Base-by-base conservation (phyloP, 2,797 vertebrate genomes). In the Distichodus sexfasciatus region DNA sequence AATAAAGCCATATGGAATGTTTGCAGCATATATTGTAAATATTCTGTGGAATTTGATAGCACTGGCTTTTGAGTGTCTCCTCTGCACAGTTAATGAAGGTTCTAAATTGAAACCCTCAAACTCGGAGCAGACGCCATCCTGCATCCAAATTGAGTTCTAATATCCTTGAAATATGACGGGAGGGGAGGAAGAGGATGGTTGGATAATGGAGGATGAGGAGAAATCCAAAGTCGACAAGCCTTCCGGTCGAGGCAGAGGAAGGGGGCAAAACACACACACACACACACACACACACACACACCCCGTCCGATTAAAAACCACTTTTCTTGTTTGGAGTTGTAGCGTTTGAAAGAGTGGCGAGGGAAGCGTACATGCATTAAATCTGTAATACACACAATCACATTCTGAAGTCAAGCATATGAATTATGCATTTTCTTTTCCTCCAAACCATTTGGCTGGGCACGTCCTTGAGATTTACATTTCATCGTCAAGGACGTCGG, bases 401-500 rank as follows among this genome's bases (percentile, higher is more conserved):
- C 83, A 85, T 85, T 85, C 78, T 83, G 85, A 85, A 86, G 81
- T 81, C 82, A 86, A 75, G 76, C 74, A 28, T 83, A 90, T 90
- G 88, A 91, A 91, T 92, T 88, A 92, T 91, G 87, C 87, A 90
- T 91, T 86, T 78, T 47, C 33, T 38, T 15, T 62, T n/a, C 26
- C 10, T 47, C 66, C 74, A 81, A 82, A 87, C 80, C 84, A 83
- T 88, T 85, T 86, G 85, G 85, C 86, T 82, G 83, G 84, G 83
- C 85, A 82, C 61, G 84, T 87, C 90, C 89, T 90, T 92, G 89
- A 84, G 88, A 90, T 92, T 91, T 91, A 90, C 87, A 90, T 92
- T 90, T 90, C 87, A 88, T 89, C 89, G 86, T 89, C 89, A 90
- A 91, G 88, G 88, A 81, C 86, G 75, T 75, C 82, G 29, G n/a